Base-by-base conservation (phyloP, 2,888 invertebrate species). In the Morpho achilles region DNA sequence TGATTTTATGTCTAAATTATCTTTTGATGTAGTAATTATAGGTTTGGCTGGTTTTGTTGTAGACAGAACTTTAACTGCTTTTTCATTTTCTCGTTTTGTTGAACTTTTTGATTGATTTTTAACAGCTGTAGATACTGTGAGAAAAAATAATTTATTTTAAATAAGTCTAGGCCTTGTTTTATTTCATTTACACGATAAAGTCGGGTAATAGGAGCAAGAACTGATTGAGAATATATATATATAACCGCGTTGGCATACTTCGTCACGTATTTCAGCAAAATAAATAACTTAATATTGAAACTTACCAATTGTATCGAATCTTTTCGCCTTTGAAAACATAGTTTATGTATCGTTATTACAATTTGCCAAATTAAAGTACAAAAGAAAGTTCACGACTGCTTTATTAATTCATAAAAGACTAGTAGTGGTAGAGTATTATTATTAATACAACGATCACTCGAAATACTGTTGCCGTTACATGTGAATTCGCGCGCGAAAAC, bases 251-350 rank as follows among this genome's bases (percentile, higher is more conserved):
- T 16, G 16, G 5, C 32, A 32, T 5, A 32, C 0, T 3, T 32
- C 32, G 32, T 32, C 32, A 32, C 32, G 32, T 5, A 32, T 32
- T 32, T 32, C 32, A 32, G 32, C 32, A 32, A 32, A 32, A 48
- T 48, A 8, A 23, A 45, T 16, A 7, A 8, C 8, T n/a, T 43
- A 43, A 51, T 22, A 3, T 8, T 52, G 8, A 50, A 56, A 79
- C 86, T 86, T 76, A 88, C 88, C 82, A 44, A 75, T 62, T 57
- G 75, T 70, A 70, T 88, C 87, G 72, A 90, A 90, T 60, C 89
- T 78, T 67, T 89, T 89, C 10, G 89, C 87, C 74, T 90, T 90
- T 8, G 89, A 87, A 69, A 90, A 90, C 89, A 90, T 8, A 10
- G 3, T 43, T 43, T 43, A 9, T 43, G 3, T 43, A 43, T 43